Conservation (phyloP, 2,797 vertebrate genomes). For the Danio jaintianensis region DNA sequence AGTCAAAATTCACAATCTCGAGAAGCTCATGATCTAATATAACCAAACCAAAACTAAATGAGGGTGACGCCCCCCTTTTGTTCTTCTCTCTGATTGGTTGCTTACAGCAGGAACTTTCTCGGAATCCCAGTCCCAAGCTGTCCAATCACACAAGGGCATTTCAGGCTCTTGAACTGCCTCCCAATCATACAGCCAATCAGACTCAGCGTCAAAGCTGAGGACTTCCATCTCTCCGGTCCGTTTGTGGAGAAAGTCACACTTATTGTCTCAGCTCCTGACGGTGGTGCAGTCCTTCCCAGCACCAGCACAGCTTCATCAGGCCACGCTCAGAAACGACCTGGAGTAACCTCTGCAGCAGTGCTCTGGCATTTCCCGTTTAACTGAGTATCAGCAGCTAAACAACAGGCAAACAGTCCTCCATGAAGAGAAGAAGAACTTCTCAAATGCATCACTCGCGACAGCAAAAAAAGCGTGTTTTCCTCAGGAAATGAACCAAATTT, state of each 20-base stretch:
- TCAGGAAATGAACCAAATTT: slow-evolving; percentile 15
- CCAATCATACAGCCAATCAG: slow-evolving; percentile 72
- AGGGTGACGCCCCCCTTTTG: slow-evolving; percentile 8
- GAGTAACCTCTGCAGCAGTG: slow-evolving; percentile 40
- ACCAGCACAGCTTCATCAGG: neutral
- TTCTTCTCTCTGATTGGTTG: slow-evolving; percentile 59
- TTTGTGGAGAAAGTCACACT: neutral
- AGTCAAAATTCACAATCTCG: neutral
- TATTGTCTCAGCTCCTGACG: neutral
- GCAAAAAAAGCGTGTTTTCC: neutral
- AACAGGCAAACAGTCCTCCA: slow-evolving; percentile 10
- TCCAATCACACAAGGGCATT: slow-evolving; percentile 72
- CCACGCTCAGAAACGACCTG: slow-evolving; percentile 28
- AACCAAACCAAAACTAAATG: neutral
- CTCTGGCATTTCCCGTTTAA: slow-evolving; percentile 11
- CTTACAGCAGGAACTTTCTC: slow-evolving; percentile 95
- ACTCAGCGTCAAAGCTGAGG: slow-evolving; percentile 66
- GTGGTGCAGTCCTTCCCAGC: neutral
- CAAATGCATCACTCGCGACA: neutral
- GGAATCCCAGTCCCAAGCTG: slow-evolving; percentile 68
- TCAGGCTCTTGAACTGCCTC: slow-evolving; percentile 81
- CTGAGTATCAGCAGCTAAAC: neutral
- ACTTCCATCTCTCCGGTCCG: slow-evolving; percentile 74
- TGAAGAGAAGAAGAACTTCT: neutral
- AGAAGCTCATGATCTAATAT: neutral